Evolutionary conservation across 1,140 invertebrate species (phyloP).

Genomic region (Hycleus cichorii): DNA sequence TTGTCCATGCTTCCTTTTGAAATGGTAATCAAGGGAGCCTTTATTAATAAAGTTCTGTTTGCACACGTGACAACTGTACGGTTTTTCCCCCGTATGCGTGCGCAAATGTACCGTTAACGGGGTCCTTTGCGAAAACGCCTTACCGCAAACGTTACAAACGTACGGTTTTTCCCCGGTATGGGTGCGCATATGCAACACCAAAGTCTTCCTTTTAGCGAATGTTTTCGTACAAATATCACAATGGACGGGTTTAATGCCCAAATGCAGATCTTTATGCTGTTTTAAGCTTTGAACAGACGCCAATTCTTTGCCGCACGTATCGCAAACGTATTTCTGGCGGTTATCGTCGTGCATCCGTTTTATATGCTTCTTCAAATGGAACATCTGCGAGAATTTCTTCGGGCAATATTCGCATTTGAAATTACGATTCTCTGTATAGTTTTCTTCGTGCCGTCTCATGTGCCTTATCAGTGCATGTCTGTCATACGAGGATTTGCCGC

Average conservation of each 20-base stretch:
- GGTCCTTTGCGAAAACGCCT: conserved; percentile 60
- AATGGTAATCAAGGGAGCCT: conserved; percentile 7
- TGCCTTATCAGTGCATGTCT: conserved; percentile 28
- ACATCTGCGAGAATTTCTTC: conserved; percentile 15
- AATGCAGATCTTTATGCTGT: conserved; percentile 17
- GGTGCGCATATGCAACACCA: conserved; percentile 65
- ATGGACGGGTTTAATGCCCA: conserved; percentile 13
- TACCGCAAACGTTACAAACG: conserved; percentile 54
- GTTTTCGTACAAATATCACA: conserved; percentile 27
- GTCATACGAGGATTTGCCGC: conserved; percentile 29
- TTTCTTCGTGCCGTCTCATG: conserved; percentile 21
- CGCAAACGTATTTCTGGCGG: conserved; percentile 30
- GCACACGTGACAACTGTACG: conserved; percentile 7
- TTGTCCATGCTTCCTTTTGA: neutral
- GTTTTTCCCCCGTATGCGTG: conserved; percentile 1
- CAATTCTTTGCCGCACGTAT: conserved; percentile 15
- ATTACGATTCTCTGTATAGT: conserved; percentile 35
- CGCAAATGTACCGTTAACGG: conserved; percentile 37
- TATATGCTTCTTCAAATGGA: conserved; percentile 13
- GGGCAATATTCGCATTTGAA: conserved; percentile 31
- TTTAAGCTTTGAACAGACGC: conserved; percentile 13
- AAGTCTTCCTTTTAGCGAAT: conserved; percentile 61
- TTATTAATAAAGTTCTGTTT: conserved; percentile 10
- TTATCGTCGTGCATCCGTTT: conserved; percentile 10
- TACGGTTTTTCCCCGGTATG: conserved; percentile 77